phyloP scores from a whole-genome alignment of 2,888 invertebrate genomes.

The Sarcophaga rosellei region DNA sequence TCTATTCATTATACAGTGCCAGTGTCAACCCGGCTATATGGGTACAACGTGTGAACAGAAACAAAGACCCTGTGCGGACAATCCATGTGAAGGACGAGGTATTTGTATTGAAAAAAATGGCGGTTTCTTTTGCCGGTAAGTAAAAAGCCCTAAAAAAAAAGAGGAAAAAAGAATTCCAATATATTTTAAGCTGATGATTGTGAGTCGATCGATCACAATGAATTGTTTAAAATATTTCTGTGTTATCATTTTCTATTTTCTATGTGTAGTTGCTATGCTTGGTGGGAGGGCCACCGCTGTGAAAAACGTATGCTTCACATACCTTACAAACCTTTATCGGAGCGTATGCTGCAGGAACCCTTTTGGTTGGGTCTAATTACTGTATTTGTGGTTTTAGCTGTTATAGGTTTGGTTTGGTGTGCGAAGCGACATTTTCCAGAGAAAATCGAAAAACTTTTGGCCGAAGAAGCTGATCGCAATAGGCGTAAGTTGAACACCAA shows the following conservation, averaged over 20 bases:
- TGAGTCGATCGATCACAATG: neutral
- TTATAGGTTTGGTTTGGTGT: slow-evolving; percentile 91
- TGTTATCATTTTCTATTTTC: slow-evolving; percentile 31
- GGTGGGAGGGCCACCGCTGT: slow-evolving; percentile 88
- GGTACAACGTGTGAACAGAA: slow-evolving; percentile 87
- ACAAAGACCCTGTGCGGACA: slow-evolving; percentile 86
- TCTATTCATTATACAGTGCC: slow-evolving; percentile 82
- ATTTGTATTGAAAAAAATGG: slow-evolving; percentile 87
- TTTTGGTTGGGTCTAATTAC: slow-evolving; percentile 95
- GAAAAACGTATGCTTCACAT: slow-evolving; percentile 87
- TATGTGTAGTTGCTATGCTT: slow-evolving; percentile 85
- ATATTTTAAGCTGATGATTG: neutral
- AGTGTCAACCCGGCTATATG: slow-evolving; percentile 86
- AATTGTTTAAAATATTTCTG: slow-evolving; percentile 13
- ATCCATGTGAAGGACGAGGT: slow-evolving; percentile 89
- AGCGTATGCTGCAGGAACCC: slow-evolving; percentile 92
- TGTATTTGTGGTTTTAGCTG: slow-evolving; percentile 89
- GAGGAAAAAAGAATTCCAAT: neutral
- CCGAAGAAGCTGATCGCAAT: slow-evolving; percentile 89
- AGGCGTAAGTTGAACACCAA: slow-evolving; percentile 83
- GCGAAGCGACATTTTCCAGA: slow-evolving; percentile 93
- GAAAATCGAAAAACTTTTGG: slow-evolving; percentile 90
- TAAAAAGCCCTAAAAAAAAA: neutral
- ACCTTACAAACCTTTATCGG: slow-evolving; percentile 87
- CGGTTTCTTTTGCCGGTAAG: slow-evolving; percentile 85